Percentiles rank a stretch among this genome's conserved stretches.
phyloP scores from a whole-genome alignment of 1,140 invertebrate genomes.

The Dreissena rostriformis region DNA sequence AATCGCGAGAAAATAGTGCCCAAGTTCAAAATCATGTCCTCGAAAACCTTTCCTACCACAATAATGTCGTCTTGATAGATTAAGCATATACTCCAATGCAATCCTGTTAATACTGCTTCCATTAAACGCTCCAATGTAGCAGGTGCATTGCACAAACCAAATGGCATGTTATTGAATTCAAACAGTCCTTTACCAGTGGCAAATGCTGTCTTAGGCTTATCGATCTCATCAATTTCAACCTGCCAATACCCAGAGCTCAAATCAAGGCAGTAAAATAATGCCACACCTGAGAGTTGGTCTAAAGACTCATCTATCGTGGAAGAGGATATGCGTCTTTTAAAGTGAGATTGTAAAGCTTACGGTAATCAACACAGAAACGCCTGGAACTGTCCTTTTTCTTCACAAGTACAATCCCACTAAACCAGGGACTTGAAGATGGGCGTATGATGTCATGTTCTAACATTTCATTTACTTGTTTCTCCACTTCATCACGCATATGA shows the following conservation, averaged over 20 bases:
- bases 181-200: slow-evolving; percentile 37
- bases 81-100: slow-evolving; percentile 52
- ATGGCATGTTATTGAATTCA: slow-evolving; percentile 59
- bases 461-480: slow-evolving; percentile 60
- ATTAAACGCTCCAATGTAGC: slow-evolving; percentile 68
- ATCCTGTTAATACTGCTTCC: slow-evolving; percentile 56
- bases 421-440: slow-evolving; percentile 30
- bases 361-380: too few species aligned
- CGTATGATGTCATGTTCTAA: slow-evolving; percentile 75
- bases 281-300: slow-evolving; percentile 33
- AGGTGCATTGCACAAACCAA: slow-evolving; percentile 62
- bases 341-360: too few species aligned
- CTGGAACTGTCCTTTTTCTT: too few species aligned
- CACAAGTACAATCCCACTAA: too few species aligned
- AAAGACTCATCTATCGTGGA: too few species aligned
- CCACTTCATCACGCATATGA: slow-evolving; percentile 32
- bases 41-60: slow-evolving; percentile 34
- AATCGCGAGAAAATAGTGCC: slow-evolving; percentile 22
- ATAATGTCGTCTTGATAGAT: slow-evolving; percentile 58
- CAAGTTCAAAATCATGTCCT: slow-evolving; percentile 27
- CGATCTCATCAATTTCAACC: background rate
- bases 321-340: too few species aligned
- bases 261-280: slow-evolving; percentile 47
- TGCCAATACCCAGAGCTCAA: slow-evolving; percentile 13
- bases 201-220: slow-evolving; percentile 76